Percentiles rank a stretch among this genome's conserved stretches.
phyloP scores from a whole-genome alignment of 2,113 vertebrate genomes.

The Alexandromys fortis region DNA sequence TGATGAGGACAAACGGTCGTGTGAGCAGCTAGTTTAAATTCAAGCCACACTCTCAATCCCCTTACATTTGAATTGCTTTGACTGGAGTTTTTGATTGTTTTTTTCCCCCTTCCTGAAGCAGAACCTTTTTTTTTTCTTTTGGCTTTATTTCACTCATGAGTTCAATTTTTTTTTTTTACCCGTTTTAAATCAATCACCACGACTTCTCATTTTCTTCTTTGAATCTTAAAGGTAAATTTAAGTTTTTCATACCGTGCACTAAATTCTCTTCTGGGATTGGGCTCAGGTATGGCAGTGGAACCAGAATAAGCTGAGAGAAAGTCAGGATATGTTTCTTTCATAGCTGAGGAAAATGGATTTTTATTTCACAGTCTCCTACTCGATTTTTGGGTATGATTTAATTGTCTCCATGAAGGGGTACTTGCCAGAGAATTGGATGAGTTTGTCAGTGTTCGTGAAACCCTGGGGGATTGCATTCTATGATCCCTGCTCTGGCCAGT shows the following conservation, averaged over 20 bases:
- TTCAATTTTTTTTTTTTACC: neutral
- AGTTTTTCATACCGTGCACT: neutral
- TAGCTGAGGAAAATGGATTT: neutral
- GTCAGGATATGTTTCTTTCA: neutral
- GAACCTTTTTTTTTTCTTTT: neutral
- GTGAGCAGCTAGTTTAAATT: neutral
- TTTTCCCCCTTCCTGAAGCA: slow-evolving; percentile 1
- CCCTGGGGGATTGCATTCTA: neutral
- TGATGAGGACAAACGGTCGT: neutral
- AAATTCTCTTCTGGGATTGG: neutral
- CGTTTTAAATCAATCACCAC: neutral
- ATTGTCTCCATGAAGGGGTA: neutral
- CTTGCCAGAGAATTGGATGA: neutral
- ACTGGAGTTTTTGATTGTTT: slow-evolving; percentile 23
- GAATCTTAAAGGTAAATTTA: slow-evolving; percentile 27
- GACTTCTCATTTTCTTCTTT: slow-evolving; percentile 11
- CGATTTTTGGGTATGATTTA: neutral
- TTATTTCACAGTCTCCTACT: neutral
- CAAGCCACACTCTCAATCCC: neutral
- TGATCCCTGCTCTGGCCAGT: neutral
- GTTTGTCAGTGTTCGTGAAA: neutral
- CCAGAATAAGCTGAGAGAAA: neutral
- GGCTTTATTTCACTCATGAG: neutral
- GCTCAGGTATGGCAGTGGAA: neutral
- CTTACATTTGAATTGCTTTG: slow-evolving; percentile 12